Evolutionary conservation across 1,140 invertebrate genomes (phyloP).

Genomic region (Drosophila baimaii): DNA sequence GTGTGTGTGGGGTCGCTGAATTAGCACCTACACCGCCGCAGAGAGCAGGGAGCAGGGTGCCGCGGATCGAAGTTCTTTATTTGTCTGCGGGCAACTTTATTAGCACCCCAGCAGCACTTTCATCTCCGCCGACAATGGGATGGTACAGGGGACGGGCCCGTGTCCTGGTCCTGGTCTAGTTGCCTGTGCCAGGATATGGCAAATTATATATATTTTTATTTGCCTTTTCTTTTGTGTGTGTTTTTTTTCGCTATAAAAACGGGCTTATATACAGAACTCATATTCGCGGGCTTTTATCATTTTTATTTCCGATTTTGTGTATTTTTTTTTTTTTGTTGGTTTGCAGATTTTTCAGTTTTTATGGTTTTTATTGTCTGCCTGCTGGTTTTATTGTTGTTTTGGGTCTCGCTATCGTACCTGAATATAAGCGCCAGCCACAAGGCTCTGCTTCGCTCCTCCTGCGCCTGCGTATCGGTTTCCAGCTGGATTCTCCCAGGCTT

Average conservation of each 20-base stretch:
- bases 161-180: slow-evolving; percentile 1
- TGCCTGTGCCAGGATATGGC: slow-evolving; percentile 59
- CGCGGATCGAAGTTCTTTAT: slow-evolving; percentile 21
- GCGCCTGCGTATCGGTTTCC: slow-evolving; percentile 9
- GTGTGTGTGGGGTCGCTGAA: slow-evolving; percentile 55
- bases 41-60: background rate
- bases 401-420: slow-evolving; percentile 15
- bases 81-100: slow-evolving; percentile 64
- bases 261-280: no score
- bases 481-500: slow-evolving; percentile 4
- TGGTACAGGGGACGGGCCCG: background rate
- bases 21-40: slow-evolving; percentile 67
- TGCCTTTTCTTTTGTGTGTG: background rate
- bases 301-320: background rate
- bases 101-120: slow-evolving; percentile 61
- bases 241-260: no score
- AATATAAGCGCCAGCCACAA: slow-evolving; percentile 16
- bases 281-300: slow-evolving; percentile 21
- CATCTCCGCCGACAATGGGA: slow-evolving; percentile 43
- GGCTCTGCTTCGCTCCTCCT: background rate
- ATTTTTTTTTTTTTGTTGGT: background rate
- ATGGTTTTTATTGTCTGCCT: slow-evolving; percentile 23
- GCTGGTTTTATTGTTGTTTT: slow-evolving; percentile 20
- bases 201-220: slow-evolving; percentile 49
- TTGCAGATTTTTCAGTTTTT: background rate